Evolutionary conservation across 2,797 vertebrate genomes (phyloP), one percentile per base, ranked within the genome.

Genomic region (Emys orbicularis): DNA sequence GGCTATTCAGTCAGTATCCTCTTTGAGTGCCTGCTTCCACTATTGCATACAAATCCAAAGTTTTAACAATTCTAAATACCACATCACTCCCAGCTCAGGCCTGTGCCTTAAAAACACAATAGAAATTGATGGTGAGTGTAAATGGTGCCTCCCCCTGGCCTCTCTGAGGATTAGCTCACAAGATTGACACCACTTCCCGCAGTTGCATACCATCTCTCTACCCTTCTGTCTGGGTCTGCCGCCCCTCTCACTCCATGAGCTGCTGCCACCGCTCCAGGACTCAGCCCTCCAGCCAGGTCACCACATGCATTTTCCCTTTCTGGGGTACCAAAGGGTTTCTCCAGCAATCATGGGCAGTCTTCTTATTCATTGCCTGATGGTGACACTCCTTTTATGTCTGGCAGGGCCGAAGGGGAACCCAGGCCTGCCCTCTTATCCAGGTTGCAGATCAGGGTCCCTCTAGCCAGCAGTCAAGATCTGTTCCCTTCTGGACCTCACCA

Each of bases 51-150:
- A 61, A 88, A 74, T 95, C 31, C 90, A 86, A 92, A 90, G 19
- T 87, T 94, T 95, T 90, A 92, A 88, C 29, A 84, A 41, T 81
- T 89, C 59, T 89, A 90, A 93, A 91, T 86, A 84, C 88, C 88
- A 84, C 29, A 86, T 80, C 50, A 52, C n/a, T 86, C 57, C 94
- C 83, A 25, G n/a, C 90, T 87, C 88, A 92, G 54, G 87, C 16
- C 41, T 80, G 79, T n/a, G 34, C 31, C 31, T n/a, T n/a, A 9
- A n/a, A 65, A n/a, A 34, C 31, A n/a, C 59, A 65, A 65, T 18
- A n/a, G 15, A 65, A 16, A 15, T 65, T 18, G 59, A 34, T 16
- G 31, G 31, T 8, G 31, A 29, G 56, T 29, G 25, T 12, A 27
- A 57, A 4, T 57, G 59, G 15, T n/a, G 13, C 31, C 15, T n/a